These are phyloP conservation scores for Aporrectodea caliginosa DNA, from an alignment of 1,140 invertebrate genomes.

Conservation along the genomic window DNA sequence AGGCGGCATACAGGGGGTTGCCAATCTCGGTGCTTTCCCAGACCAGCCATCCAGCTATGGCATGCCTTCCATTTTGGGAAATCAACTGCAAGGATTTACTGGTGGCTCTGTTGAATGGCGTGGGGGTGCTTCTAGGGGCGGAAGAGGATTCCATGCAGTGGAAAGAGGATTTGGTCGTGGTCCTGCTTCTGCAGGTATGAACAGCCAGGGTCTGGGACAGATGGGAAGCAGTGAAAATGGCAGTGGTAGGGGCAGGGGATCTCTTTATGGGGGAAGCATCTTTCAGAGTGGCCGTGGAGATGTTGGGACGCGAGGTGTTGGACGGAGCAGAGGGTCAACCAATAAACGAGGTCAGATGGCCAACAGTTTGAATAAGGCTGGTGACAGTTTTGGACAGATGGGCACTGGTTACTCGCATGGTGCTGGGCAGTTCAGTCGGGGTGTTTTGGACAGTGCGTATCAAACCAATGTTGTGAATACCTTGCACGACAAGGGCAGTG, in stretches of 20 bases:
- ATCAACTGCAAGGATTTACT: conserved; percentile 39
- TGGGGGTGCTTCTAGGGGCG: conserved; percentile 63
- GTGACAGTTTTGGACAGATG: no score
- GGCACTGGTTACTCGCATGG: no score
- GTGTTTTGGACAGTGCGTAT: no score
- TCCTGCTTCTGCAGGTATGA: conserved; percentile 53
- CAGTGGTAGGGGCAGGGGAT: neutral
- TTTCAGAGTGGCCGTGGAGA: no score
- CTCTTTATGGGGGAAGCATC: neutral
- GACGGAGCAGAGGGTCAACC: no score
- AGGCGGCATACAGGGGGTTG: neutral
- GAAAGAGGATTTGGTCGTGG: conserved; percentile 63
- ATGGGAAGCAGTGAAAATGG: conserved; percentile 37
- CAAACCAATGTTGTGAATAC: no score
- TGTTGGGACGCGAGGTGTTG: no score
- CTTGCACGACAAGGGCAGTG: no score
- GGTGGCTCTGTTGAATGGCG: conserved; percentile 60
- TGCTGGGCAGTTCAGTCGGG: no score
- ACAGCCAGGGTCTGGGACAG: conserved; percentile 58
- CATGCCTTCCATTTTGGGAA: conserved; percentile 29
- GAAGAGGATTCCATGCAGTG: conserved; percentile 44
- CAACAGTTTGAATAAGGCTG: no score
- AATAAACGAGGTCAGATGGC: no score
- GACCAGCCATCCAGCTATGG: conserved; percentile 34
- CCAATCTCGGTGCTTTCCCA: conserved; percentile 15